Evolutionary conservation across 37 sponge, comb jelly and placozoan species (phyloP), one percentile per base, ranked within the genome.

Genomic region (Tethya wilhelma): DNA sequence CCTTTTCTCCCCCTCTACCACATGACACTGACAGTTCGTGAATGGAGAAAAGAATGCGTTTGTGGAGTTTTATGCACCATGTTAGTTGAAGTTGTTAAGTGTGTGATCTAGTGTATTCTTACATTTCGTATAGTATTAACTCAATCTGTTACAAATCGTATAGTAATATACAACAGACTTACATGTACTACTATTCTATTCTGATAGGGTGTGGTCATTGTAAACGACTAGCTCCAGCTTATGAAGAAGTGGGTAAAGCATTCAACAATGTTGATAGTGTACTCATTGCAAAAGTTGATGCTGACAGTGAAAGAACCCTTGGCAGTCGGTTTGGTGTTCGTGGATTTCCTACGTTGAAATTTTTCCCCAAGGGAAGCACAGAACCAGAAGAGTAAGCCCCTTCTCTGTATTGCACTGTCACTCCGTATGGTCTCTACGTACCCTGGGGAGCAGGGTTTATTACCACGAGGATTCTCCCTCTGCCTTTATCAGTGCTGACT

Each of bases 51-150:
- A 82, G 75, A 38, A 69, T 23, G 95, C 86, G 29, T 91, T 97
- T 57, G 98, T 97, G 42, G 98, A 97, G 77, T 97, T 97, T 86
- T 97, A 87, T 74, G 98, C 98, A 31, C 98, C 98, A 36, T 97
- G 95, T 94, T 69, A 87, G 95, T 90, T 26, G 19, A 33, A 34
- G 6, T 49, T 36, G 67, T 9, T 67, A 6, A 67, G 67, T 67
- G 67, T 44, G 34, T 9, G 37, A 44, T 64, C 37, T 33, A 44
- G 31, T 63, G 6, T 33, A 28, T 64, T 44, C 78, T n/a, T 44
- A 49, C 37, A 53, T 65, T 79, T 46, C n/a, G 56, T 66, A 6
- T 19, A 8, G 28, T 62, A 25, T 26, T 26, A 12, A 62, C 23
- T n/a, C 23, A 62, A 62, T n/a, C 25, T 12, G 8, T n/a, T 62